Conservation (phyloP, 2,888 invertebrate genomes). For the Trichogramma dendrolimi region DNA sequence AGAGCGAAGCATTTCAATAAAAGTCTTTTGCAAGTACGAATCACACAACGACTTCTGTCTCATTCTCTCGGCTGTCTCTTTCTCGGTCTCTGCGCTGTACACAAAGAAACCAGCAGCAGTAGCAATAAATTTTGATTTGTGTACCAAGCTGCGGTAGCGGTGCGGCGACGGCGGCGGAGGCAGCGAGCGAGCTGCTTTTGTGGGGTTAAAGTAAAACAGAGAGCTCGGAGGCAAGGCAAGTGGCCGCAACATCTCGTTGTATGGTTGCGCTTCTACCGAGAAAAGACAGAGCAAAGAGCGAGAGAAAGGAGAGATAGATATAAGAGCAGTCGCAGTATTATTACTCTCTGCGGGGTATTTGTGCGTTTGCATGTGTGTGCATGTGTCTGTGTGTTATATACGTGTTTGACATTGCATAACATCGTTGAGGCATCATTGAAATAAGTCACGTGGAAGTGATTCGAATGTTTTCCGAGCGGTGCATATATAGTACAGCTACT, state of each 20-base stretch:
- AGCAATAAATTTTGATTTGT: conserved; percentile 16
- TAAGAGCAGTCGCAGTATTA: too few species aligned
- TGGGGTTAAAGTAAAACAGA: neutral
- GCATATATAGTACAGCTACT: too few species aligned
- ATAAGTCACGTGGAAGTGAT: conserved; percentile 46
- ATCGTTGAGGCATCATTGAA: conserved; percentile 48
- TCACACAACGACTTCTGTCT: neutral
- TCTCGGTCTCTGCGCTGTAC: conserved; percentile 17
- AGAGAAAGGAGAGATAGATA: too few species aligned
- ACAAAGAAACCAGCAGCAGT: neutral
- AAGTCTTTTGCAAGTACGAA: too few species aligned
- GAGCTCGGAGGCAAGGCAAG: neutral
- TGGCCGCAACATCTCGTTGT: neutral
- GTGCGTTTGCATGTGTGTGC: neutral
- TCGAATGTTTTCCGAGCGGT: conserved; percentile 49
- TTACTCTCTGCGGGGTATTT: too few species aligned
- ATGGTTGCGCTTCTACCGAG: too few species aligned
- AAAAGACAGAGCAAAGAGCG: neutral
- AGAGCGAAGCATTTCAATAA: too few species aligned
- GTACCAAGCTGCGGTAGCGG: neutral
- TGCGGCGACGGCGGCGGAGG: too few species aligned
- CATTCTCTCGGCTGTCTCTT: conserved; percentile 4
- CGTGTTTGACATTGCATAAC: conserved; percentile 42
- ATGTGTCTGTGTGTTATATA: neutral
- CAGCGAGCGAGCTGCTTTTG: too few species aligned